Conservation (phyloP, 2,888 invertebrate species). For the Terebella lapidaria region DNA sequence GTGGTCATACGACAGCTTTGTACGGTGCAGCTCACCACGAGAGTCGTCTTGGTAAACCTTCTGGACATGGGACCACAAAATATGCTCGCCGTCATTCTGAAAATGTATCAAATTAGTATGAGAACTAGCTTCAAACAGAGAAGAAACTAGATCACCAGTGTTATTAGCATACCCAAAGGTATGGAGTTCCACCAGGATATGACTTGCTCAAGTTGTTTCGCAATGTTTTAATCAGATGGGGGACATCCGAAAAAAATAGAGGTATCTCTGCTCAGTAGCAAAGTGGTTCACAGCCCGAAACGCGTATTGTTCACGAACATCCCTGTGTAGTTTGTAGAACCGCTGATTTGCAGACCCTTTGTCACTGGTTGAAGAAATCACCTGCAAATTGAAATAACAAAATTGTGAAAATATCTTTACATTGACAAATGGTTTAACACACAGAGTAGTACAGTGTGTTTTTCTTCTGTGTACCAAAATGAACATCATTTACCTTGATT, state of each 20-base stretch:
- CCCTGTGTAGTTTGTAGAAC: slow-evolving; percentile 3
- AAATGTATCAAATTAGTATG: background rate
- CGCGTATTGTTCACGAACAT: background rate
- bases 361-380: slow-evolving; percentile 8
- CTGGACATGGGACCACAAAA: slow-evolving; percentile 6
- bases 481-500: background rate
- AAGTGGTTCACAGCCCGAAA: slow-evolving; percentile 4
- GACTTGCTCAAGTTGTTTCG: slow-evolving; percentile 7
- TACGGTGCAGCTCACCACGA: background rate
- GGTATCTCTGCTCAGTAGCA: background rate
- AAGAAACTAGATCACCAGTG: too few relatives aligned
- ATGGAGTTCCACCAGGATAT: background rate
- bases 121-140: too few relatives aligned
- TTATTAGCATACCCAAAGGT: slow-evolving; percentile 11
- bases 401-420: background rate
- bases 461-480: background rate
- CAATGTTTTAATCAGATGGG: slow-evolving; percentile 11
- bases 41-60: slow-evolving; percentile 3
- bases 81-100: slow-evolving; percentile 9
- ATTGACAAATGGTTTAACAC: too few relatives aligned
- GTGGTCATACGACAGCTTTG: slow-evolving; percentile 9
- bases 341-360: slow-evolving; percentile 10
- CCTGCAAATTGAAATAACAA: background rate
- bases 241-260: slow-evolving; percentile 10
- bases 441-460: too few relatives aligned